These are phyloP conservation scores for Leptopilina boulardi DNA, from an alignment of 1,140 invertebrate genomes.

Conservation along the genomic window DNA sequence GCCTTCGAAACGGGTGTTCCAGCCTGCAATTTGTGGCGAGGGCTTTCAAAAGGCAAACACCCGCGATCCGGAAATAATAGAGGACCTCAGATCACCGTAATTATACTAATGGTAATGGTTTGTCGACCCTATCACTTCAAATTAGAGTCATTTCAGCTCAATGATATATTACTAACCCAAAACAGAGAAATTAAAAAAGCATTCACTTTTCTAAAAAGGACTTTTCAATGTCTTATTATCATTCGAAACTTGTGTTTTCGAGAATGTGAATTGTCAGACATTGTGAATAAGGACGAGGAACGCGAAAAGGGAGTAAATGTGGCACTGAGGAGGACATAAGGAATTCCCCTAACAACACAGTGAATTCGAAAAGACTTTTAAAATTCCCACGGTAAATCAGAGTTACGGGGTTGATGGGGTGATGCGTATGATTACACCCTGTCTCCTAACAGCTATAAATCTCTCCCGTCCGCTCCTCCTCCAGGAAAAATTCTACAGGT, in stretches of 20 bases:
- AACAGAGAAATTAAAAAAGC: background rate
- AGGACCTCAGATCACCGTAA: conserved; percentile 50
- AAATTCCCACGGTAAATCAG: conserved; percentile 74
- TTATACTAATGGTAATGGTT: conserved; percentile 58
- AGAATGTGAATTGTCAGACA: background rate
- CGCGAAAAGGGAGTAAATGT: background rate
- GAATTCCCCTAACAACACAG: conserved; percentile 51
- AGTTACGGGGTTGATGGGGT: conserved; percentile 70
- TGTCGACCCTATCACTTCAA: conserved; percentile 35
- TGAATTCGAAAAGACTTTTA: conserved; percentile 61
- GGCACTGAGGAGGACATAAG: conserved; percentile 17
- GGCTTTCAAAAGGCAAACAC: conserved; percentile 41
- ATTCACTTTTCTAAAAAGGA: background rate
- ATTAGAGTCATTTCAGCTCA: conserved; percentile 50
- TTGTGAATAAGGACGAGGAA: background rate
- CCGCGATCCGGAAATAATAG: conserved; percentile 52
- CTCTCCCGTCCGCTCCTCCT: conserved; percentile 56
- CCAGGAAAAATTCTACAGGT: conserved; percentile 49
- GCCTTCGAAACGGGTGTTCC: conserved; percentile 13
- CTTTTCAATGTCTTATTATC: background rate
- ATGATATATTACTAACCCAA: conserved; percentile 50
- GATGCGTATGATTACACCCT: conserved; percentile 74
- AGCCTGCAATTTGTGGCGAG: conserved; percentile 21
- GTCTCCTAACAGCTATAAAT: conserved; percentile 72
- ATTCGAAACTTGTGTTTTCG: background rate